Evolutionary conservation across 2,888 invertebrate species (phyloP).

Genomic region (Pristionchus fissidentatus): DNA sequence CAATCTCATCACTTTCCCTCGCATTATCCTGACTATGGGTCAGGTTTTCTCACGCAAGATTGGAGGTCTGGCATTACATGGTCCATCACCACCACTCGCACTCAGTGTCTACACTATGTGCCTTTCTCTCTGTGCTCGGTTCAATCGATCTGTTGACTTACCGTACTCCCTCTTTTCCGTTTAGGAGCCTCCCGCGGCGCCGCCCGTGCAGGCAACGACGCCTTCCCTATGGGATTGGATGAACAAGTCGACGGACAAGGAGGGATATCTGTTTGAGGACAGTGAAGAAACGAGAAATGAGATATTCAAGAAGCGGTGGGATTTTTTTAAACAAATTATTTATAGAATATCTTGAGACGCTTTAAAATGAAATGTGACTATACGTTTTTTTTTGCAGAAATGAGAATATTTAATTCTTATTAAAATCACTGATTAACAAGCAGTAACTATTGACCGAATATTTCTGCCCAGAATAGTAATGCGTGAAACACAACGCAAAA

Average conservation of each 20-base stretch:
- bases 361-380: background rate
- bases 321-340: no score
- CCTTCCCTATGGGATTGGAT: constrained; percentile 47
- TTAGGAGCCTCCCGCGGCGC: constrained; percentile 29
- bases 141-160: background rate
- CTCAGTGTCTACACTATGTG: background rate
- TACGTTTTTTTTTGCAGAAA: background rate
- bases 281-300: background rate
- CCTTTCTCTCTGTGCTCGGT: background rate
- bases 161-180: constrained; percentile 16
- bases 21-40: no score
- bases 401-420: background rate
- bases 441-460: no score
- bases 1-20: no score
- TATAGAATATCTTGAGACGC: no score
- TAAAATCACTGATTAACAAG: background rate
- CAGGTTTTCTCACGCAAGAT: background rate
- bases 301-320: constrained; percentile 48
- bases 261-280: constrained; percentile 40
- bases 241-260: constrained; percentile 16
- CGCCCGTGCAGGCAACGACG: constrained; percentile 42
- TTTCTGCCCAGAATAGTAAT: no score
- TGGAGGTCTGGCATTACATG: background rate
- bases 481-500: no score
- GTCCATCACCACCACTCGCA: constrained; percentile 7